Evolutionary conservation across 2,797 vertebrate genomes (phyloP).

Genomic region (Protosalanx chinensis): DNA sequence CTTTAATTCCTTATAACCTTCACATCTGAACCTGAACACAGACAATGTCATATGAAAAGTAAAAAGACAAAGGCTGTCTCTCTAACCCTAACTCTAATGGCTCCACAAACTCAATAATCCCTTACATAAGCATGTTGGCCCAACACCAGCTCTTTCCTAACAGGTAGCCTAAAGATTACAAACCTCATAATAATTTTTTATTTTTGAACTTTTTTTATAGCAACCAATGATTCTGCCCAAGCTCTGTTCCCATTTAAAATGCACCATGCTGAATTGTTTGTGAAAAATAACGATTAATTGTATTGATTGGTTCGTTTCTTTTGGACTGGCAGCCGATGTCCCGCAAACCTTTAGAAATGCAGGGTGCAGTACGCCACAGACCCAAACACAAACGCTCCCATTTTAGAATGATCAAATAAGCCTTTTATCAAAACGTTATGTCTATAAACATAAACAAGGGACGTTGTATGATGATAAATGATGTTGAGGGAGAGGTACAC

Average conservation of each 20-base stretch:
- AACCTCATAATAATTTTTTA: background rate
- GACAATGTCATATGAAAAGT: background rate
- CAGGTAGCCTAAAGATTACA: background rate
- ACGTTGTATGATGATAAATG: background rate
- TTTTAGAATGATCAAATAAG: too few species aligned
- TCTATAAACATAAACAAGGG: background rate
- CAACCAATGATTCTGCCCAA: background rate
- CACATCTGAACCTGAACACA: too few species aligned
- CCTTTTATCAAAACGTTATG: background rate
- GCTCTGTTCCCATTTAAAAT: background rate
- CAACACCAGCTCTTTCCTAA: background rate
- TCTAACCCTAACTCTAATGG: background rate
- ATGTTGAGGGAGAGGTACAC: background rate
- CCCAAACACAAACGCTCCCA: too few species aligned
- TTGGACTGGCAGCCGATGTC: too few species aligned
- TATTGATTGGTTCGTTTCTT: too few species aligned
- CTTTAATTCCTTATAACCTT: background rate
- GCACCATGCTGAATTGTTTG: background rate
- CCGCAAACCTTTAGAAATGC: too few species aligned
- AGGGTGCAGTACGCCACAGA: too few species aligned
- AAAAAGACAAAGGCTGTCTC: background rate
- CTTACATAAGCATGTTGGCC: background rate
- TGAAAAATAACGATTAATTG: background rate
- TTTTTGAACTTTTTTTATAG: background rate
- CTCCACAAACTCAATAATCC: background rate